Percentiles rank a stretch among this genome's conserved stretches.
phyloP scores from a whole-genome alignment of 2,113 vertebrate species.

The Lycaon pictus region DNA sequence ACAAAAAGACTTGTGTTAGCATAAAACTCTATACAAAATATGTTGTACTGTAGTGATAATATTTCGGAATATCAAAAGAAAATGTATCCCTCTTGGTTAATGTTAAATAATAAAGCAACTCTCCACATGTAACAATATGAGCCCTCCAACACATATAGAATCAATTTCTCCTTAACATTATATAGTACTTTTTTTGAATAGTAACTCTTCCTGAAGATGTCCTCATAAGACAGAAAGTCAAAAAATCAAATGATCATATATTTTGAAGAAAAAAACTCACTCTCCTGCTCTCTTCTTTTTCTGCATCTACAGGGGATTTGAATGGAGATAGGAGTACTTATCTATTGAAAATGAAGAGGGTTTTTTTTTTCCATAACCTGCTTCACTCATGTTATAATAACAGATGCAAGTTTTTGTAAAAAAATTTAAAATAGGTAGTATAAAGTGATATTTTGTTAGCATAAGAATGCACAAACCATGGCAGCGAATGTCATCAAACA shows the following conservation, averaged over 20 bases:
- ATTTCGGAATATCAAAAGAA: conserved; percentile 34
- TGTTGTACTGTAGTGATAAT: background rate
- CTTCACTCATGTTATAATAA: background rate
- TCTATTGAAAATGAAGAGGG: background rate
- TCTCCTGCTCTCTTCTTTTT: background rate
- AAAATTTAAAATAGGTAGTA: background rate
- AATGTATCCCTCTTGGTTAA: background rate
- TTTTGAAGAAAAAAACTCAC: background rate
- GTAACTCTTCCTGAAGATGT: background rate
- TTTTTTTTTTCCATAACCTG: background rate
- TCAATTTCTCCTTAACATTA: background rate
- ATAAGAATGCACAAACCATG: background rate
- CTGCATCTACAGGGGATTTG: background rate
- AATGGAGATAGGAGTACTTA: background rate
- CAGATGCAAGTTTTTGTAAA: background rate
- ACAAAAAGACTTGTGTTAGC: background rate
- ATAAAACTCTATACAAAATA: background rate
- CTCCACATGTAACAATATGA: background rate
- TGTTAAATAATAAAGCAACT: background rate
- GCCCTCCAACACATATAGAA: background rate
- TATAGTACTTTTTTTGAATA: background rate
- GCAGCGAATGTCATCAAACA: background rate
- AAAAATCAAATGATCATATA: background rate
- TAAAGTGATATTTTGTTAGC: background rate
- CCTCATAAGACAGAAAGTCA: background rate